Percentiles rank a stretch among this genome's conserved stretches.
Conservation (phyloP, 2,797 vertebrate species). For the Geotrypetes seraphini region DNA sequence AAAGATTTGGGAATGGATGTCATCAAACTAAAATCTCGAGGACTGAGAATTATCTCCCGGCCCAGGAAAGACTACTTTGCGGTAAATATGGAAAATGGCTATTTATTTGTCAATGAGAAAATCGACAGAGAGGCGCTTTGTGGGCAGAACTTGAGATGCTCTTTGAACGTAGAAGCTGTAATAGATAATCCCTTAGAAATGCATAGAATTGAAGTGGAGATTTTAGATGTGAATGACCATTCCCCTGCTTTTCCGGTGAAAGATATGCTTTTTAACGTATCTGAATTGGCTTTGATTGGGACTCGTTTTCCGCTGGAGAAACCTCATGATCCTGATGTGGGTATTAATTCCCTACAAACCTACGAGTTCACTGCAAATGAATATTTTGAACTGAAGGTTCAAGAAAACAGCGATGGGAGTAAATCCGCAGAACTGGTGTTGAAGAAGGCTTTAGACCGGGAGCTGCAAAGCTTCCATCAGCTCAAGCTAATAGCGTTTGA, state of each 20-base stretch:
- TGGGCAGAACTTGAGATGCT: constrained; percentile 29
- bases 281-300: constrained; percentile 25
- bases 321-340: constrained; percentile 29
- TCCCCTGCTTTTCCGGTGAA: constrained; percentile 31
- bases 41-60: constrained; percentile 36
- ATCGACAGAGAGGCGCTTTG: constrained; percentile 36
- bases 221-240: constrained; percentile 41
- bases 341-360: constrained; percentile 35
- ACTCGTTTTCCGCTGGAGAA: constrained; percentile 34
- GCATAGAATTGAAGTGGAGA: constrained; percentile 37
- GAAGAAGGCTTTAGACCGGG: constrained; percentile 33
- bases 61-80: constrained; percentile 40
- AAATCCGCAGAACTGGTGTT: constrained; percentile 30
- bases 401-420: constrained; percentile 48
- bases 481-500: constrained; percentile 34
- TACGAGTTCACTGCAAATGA: constrained; percentile 35
- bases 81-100: constrained; percentile 40
- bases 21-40: constrained; percentile 29
- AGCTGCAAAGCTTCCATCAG: constrained; percentile 29
- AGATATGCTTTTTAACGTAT: constrained; percentile 31
- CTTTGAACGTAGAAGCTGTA: constrained; percentile 36
- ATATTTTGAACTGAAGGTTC: constrained; percentile 35
- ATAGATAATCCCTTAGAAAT: constrained; percentile 37
- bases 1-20: constrained; percentile 29
- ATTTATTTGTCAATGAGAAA: constrained; percentile 37